These are phyloP conservation scores for Cylindroiulus punctatus DNA, from an alignment of 2,888 invertebrate species.

Conservation along the genomic window DNA sequence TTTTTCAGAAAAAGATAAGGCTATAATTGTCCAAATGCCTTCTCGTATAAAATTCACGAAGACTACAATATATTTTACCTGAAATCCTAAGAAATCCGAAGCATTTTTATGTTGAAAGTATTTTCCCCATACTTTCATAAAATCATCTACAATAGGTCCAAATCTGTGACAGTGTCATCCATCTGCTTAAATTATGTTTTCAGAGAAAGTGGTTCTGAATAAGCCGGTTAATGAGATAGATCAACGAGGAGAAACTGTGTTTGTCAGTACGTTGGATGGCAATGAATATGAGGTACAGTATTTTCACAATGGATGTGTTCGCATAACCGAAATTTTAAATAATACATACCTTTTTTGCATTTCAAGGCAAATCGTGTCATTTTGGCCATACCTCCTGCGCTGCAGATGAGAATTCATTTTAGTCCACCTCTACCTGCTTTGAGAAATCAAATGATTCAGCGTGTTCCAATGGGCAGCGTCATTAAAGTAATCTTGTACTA, in stretches of 20 bases:
- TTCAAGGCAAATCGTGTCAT: constrained; percentile 62
- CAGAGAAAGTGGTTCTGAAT: constrained; percentile 57
- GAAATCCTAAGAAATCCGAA: too few relatives aligned
- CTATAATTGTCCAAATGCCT: too few relatives aligned
- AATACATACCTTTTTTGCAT: background rate
- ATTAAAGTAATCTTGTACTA: constrained; percentile 67
- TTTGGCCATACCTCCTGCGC: constrained; percentile 64
- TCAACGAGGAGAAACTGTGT: constrained; percentile 52
- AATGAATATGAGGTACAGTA: constrained; percentile 57
- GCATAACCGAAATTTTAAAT: background rate
- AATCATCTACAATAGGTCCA: too few relatives aligned
- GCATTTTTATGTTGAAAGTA: too few relatives aligned
- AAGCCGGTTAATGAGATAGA: constrained; percentile 58
- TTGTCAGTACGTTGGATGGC: constrained; percentile 60
- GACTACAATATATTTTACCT: too few relatives aligned
- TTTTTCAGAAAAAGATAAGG: too few relatives aligned
- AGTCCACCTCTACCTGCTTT: constrained; percentile 64
- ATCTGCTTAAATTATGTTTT: background rate
- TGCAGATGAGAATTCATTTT: constrained; percentile 65
- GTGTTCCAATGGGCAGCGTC: constrained; percentile 66
- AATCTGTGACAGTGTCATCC: too few relatives aligned
- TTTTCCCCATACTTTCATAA: too few relatives aligned
- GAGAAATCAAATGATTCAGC: constrained; percentile 64
- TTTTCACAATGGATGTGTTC: too few relatives aligned
- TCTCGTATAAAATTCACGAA: too few relatives aligned